phyloP scores from a whole-genome alignment of 53 echinoderm and acorn worm species.

The Antedon mediterranea region DNA sequence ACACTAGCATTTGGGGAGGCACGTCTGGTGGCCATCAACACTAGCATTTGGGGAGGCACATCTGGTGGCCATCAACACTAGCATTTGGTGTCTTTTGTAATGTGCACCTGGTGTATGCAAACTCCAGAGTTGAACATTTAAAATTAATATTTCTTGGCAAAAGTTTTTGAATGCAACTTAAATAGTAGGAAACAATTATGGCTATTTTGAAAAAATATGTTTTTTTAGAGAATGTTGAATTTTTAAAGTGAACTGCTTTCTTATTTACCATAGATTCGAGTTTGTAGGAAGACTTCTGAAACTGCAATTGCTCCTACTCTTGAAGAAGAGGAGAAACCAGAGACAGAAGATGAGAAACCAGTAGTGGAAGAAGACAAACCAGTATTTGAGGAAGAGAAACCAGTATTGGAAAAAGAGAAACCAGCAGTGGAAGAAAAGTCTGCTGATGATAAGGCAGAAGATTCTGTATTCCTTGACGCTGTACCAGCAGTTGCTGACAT shows the following conservation, averaged over 20 bases:
- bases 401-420: background rate
- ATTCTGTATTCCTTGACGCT: background rate
- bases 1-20: too few species aligned
- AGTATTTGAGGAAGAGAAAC: constrained; percentile 1
- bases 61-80: too few species aligned
- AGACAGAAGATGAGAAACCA: background rate
- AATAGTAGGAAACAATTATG: too few species aligned
- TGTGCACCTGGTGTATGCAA: too few species aligned
- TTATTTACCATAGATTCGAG: constrained; percentile 38
- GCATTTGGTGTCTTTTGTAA: too few species aligned
- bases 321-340: constrained; percentile 13
- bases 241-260: background rate
- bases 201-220: too few species aligned
- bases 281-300: constrained; percentile 62
- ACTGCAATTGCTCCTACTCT: constrained; percentile 60
- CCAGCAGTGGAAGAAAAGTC: constrained; percentile 2
- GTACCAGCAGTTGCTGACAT: constrained; percentile 5
- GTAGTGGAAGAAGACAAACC: background rate
- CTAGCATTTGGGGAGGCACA: too few species aligned
- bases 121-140: too few species aligned
- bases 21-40: too few species aligned
- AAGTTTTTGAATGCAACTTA: too few species aligned
- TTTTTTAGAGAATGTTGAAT: too few species aligned
- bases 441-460: background rate
- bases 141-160: too few species aligned